phyloP scores from a whole-genome alignment of 1,140 invertebrate genomes.

The Cherax quadricarinatus region DNA sequence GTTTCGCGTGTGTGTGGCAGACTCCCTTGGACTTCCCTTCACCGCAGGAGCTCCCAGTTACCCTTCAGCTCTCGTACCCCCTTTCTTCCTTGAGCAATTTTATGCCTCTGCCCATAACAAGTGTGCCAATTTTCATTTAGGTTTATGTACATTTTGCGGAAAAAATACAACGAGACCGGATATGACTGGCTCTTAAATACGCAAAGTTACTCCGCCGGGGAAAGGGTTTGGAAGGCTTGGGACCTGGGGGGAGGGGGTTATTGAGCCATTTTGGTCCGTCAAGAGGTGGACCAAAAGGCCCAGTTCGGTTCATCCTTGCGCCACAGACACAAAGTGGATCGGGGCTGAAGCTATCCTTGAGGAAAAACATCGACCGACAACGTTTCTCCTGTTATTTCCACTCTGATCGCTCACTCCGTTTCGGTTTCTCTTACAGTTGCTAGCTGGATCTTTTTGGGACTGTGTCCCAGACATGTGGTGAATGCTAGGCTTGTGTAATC shows the following conservation, averaged over 20 bases:
- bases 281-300: not conserved
- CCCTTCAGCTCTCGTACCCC: not conserved
- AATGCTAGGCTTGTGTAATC: not conserved
- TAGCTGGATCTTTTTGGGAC: slow-evolving; percentile 5
- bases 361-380: slow-evolving; percentile 33
- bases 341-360: not conserved
- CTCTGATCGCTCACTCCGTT: not conserved
- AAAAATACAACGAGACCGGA: slow-evolving; percentile 36
- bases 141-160: slow-evolving; percentile 36
- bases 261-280: not conserved
- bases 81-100: not conserved
- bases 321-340: not conserved
- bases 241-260: not conserved
- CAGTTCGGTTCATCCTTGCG: not conserved
- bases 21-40: not conserved
- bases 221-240: not conserved
- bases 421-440: not conserved
- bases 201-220: slow-evolving; percentile 14
- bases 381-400: slow-evolving; percentile 26
- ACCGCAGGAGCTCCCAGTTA: not conserved
- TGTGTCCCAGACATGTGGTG: not conserved
- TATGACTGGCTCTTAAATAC: slow-evolving; percentile 35
- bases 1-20: not conserved
- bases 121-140: slow-evolving; percentile 26
- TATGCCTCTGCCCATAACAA: slow-evolving; percentile 19